Percentiles rank a stretch among this genome's conserved stretches.
phyloP scores from a whole-genome alignment of 2,797 vertebrate genomes.

The Novumbra hubbsi region DNA sequence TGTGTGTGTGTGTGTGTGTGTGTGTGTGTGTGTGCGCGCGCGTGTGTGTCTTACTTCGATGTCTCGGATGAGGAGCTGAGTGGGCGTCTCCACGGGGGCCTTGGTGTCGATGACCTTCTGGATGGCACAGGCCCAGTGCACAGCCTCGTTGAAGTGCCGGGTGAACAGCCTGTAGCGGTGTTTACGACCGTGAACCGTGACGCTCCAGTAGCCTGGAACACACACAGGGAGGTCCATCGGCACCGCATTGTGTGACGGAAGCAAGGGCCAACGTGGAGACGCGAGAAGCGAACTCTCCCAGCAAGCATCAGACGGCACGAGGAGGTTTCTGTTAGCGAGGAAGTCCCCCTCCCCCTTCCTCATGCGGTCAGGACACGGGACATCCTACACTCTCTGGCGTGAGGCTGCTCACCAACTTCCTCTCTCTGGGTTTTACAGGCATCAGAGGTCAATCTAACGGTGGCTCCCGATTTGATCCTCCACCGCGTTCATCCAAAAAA shows the following conservation, averaged over 20 bases:
- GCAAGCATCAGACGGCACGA: background rate
- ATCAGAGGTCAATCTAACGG: constrained; percentile 46
- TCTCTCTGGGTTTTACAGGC: constrained; percentile 41
- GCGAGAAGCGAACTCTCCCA: background rate
- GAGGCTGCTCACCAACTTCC: constrained; percentile 39
- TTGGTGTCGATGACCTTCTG: constrained; percentile 93
- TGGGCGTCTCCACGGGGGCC: constrained; percentile 89
- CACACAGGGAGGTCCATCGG: background rate
- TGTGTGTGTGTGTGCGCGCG: constrained; percentile 6
- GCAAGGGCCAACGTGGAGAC: background rate
- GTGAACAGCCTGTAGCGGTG: constrained; percentile 90
- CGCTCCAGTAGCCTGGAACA: constrained; percentile 88
- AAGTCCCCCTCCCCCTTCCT: constrained; percentile 16
- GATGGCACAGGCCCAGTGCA: constrained; percentile 90
- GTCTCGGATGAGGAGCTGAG: constrained; percentile 91
- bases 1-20: constrained; percentile 4
- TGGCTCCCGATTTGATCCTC: constrained; percentile 35
- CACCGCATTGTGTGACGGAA: background rate
- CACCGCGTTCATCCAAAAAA: background rate
- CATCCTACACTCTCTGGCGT: constrained; percentile 15
- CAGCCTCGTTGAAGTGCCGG: constrained; percentile 88
- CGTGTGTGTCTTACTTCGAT: constrained; percentile 78
- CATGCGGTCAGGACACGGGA: constrained; percentile 18
- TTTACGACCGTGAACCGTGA: constrained; percentile 91
- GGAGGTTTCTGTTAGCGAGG: constrained; percentile 16